phyloP scores from a whole-genome alignment of 2,113 vertebrate species.

The Lamprotornis superbus region DNA sequence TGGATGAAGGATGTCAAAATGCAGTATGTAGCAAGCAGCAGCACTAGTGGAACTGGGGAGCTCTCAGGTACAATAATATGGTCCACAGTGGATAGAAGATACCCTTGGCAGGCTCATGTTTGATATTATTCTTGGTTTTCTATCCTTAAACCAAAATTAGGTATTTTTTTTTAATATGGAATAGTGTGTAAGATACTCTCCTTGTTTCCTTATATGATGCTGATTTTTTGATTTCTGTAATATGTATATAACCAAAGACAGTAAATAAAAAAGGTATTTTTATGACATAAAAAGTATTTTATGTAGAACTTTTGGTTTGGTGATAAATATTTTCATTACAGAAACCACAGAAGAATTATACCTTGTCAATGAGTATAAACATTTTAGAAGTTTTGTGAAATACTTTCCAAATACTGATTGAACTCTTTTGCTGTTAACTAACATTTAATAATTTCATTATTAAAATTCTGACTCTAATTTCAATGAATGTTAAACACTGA shows the following conservation, averaged over 20 bases:
- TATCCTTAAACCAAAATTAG: neutral
- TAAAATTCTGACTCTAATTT: neutral
- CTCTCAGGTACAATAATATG: neutral
- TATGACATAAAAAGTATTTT: neutral
- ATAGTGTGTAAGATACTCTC: neutral
- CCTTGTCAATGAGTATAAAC: neutral
- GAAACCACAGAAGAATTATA: neutral
- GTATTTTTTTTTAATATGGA: neutral
- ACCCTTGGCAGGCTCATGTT: neutral
- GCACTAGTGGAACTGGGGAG: neutral
- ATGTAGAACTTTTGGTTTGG: neutral
- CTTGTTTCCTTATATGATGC: neutral
- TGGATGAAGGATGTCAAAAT: neutral
- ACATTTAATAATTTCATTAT: neutral
- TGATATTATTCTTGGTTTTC: neutral
- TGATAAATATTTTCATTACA: neutral
- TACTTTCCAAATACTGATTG: neutral
- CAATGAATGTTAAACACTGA: neutral
- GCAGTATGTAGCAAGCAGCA: neutral
- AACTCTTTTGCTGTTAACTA: neutral
- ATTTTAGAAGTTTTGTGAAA: neutral
- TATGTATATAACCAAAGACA: neutral
- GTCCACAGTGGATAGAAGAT: neutral
- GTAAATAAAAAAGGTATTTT: neutral
- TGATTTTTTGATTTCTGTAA: neutral